Conservation (phyloP, 2,888 invertebrate genomes). For the Stegophylla sp. region DNA sequence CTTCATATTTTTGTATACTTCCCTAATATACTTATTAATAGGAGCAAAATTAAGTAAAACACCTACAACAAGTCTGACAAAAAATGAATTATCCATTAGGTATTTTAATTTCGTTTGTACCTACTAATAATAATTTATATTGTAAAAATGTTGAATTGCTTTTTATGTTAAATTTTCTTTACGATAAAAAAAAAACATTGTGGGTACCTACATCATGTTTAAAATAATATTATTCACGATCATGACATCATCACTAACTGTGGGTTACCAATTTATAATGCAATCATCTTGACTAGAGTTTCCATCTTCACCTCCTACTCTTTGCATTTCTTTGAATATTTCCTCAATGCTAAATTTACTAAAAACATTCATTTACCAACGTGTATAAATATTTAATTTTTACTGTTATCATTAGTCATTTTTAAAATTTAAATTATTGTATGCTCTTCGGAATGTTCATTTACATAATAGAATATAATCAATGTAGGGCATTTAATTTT, state of each 20-base stretch:
- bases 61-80: no score
- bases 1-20: no score
- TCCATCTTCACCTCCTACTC: slow-evolving; percentile 20
- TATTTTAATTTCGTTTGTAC: background rate
- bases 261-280: slow-evolving; percentile 24
- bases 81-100: no score
- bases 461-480: slow-evolving; percentile 9
- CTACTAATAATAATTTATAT: background rate
- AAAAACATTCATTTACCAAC: slow-evolving; percentile 23
- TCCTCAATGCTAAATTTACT: slow-evolving; percentile 14
- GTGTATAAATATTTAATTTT: background rate
- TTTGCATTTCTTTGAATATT: background rate
- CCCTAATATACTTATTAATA: no score
- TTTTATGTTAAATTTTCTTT: background rate
- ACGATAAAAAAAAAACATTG: background rate
- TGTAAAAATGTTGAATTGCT: background rate
- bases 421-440: background rate
- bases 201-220: slow-evolving; percentile 1
- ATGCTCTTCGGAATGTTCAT: no score
- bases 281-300: slow-evolving; percentile 23
- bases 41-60: no score
- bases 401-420: background rate
- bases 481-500: slow-evolving; percentile 13
- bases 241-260: slow-evolving; percentile 36
- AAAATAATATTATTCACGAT: slow-evolving; percentile 37